A percentile compares a stretch with the other conserved stretches of the same genome.
phyloP scores from a whole-genome alignment of 2,113 vertebrate species.

The Festucalex cinctus region DNA sequence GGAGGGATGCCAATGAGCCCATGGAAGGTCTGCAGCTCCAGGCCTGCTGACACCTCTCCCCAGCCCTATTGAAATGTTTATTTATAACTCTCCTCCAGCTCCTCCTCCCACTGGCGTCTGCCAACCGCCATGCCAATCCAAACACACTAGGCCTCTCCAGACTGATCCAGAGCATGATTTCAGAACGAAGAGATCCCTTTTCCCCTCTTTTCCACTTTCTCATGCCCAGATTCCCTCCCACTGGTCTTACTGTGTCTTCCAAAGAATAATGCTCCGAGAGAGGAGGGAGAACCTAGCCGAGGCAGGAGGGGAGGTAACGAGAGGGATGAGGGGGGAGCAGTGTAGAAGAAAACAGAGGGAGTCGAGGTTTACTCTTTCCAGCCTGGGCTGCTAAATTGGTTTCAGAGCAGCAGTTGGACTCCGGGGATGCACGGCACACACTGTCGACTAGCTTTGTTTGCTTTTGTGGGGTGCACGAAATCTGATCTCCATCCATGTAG shows the following conservation, averaged over 20 bases:
- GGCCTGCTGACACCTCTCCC: slow-evolving; percentile 79
- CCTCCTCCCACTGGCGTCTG: slow-evolving; percentile 77
- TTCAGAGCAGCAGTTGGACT: slow-evolving; percentile 82
- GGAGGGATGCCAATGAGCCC: slow-evolving; percentile 74
- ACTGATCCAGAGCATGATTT: slow-evolving; percentile 75
- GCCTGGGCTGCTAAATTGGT: slow-evolving; percentile 81
- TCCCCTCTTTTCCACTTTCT: slow-evolving; percentile 42
- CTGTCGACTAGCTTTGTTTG: slow-evolving; percentile 67
- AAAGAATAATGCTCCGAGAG: slow-evolving; percentile 46
- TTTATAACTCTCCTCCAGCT: slow-evolving; percentile 72
- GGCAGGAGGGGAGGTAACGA: slow-evolving; percentile 38
- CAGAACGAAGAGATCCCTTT: slow-evolving; percentile 74
- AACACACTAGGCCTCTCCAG: slow-evolving; percentile 79
- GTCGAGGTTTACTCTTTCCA: slow-evolving; percentile 77
- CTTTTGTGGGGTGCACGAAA: slow-evolving; percentile 70
- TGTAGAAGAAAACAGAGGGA: slow-evolving; percentile 43
- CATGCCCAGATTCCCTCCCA: slow-evolving; percentile 53
- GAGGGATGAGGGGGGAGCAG: slow-evolving; percentile 25
- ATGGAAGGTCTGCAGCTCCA: slow-evolving; percentile 58
- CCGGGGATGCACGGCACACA: slow-evolving; percentile 69
- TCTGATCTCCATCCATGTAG: slow-evolving; percentile 60
- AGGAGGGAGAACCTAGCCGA: slow-evolving; percentile 34
- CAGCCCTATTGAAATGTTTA: slow-evolving; percentile 80
- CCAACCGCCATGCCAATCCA: slow-evolving; percentile 79
- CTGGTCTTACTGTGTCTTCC: slow-evolving; percentile 47